phyloP scores from a whole-genome alignment of 2,113 vertebrate species.

The Edolisoma coerulescens region DNA sequence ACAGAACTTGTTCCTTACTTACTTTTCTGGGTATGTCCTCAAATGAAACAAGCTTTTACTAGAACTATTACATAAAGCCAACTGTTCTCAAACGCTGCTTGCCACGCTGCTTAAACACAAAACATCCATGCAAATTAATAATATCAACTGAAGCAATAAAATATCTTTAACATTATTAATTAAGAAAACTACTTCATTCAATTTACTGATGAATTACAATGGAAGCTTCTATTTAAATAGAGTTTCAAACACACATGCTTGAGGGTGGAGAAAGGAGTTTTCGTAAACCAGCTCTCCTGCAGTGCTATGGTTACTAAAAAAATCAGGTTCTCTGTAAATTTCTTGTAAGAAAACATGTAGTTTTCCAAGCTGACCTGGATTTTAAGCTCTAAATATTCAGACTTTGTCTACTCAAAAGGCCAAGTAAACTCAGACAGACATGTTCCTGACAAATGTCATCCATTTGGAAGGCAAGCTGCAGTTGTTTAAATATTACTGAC shows the following conservation, averaged over 20 bases:
- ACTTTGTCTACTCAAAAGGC: not conserved
- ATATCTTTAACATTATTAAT: not conserved
- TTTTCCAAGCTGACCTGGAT: conserved; percentile 26
- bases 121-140: not conserved
- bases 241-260: not conserved
- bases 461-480: conserved; percentile 17
- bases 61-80: not conserved
- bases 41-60: conserved; percentile 20
- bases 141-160: not conserved
- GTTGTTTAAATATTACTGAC: conserved; percentile 42
- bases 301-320: not conserved
- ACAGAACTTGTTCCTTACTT: not conserved
- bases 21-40: conserved; percentile 25
- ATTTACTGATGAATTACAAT: not conserved
- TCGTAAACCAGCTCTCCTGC: not conserved
- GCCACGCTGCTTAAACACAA: not conserved
- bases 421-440: conserved; percentile 30
- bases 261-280: not conserved
- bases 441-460: conserved; percentile 29
- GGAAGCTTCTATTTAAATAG: not conserved
- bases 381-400: conserved; percentile 30
- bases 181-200: not conserved
- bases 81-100: not conserved
- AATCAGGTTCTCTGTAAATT: not conserved
- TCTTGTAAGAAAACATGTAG: not conserved